These are phyloP conservation scores for Eurystomus glaucurus DNA, from an alignment of 2,797 vertebrate genomes.

Conservation along the genomic window DNA sequence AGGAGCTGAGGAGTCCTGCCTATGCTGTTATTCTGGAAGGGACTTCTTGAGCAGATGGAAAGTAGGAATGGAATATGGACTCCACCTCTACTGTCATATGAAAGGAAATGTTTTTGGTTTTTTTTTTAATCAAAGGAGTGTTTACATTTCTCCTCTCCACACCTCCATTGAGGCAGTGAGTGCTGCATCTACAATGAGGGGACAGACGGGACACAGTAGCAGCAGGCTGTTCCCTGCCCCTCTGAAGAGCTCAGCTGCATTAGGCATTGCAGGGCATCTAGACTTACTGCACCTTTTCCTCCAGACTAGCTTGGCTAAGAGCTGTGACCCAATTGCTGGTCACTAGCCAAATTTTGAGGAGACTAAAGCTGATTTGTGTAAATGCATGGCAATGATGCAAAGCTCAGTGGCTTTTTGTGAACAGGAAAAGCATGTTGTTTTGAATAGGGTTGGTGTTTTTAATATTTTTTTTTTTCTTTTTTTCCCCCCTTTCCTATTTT, in stretches of 20 bases:
- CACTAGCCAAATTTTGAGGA: neutral
- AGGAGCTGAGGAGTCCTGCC: neutral
- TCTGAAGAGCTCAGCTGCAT: neutral
- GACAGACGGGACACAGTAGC: neutral
- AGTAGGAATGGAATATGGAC: neutral
- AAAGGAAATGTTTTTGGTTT: accelerated
- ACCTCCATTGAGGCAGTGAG: accelerated
- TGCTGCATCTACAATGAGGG: accelerated
- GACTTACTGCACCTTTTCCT: accelerated
- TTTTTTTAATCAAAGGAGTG: neutral
- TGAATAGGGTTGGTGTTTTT: neutral
- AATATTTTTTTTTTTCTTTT: too few species aligned
- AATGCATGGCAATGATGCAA: neutral
- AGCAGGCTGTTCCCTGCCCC: neutral
- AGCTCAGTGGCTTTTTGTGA: neutral
- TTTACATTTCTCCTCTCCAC: neutral
- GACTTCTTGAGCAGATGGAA: neutral
- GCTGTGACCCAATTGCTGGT: neutral
- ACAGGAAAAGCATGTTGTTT: neutral
- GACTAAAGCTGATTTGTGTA: neutral
- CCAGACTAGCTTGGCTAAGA: neutral
- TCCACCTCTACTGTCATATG: accelerated
- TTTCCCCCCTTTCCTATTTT: neutral
- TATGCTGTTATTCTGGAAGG: neutral
- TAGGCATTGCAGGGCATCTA: neutral